phyloP scores from a whole-genome alignment of 2,888 invertebrate genomes.

The Xylocampa areola region DNA sequence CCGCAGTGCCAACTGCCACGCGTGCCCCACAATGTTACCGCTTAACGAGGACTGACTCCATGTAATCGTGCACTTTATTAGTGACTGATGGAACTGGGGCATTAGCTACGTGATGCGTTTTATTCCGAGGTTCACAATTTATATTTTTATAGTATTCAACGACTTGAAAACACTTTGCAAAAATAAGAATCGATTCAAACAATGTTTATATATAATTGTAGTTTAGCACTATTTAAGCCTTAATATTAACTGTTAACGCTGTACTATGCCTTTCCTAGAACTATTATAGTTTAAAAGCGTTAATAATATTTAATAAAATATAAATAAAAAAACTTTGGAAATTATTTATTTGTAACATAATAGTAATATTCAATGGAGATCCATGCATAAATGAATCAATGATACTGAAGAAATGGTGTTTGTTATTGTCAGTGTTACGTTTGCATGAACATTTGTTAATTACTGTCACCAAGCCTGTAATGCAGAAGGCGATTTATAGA shows the following conservation, averaged over 20 bases:
- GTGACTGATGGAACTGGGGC: slow-evolving; percentile 67
- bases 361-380: slow-evolving; percentile 82
- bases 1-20: slow-evolving; percentile 67
- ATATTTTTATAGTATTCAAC: slow-evolving; percentile 29
- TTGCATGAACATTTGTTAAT: slow-evolving; percentile 81
- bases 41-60: slow-evolving; percentile 18
- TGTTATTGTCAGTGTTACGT: slow-evolving; percentile 79
- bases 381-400: slow-evolving; percentile 89
- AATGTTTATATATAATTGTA: slow-evolving; percentile 61
- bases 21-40: slow-evolving; percentile 26
- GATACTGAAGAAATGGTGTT: slow-evolving; percentile 89
- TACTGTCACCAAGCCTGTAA: slow-evolving; percentile 85
- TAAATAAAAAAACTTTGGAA: slow-evolving; percentile 69
- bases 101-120: slow-evolving; percentile 64
- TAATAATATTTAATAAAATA: slow-evolving; percentile 79
- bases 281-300: slow-evolving; percentile 84
- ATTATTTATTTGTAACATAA: slow-evolving; percentile 72
- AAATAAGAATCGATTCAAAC: slow-evolving; percentile 67
- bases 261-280: slow-evolving; percentile 85
- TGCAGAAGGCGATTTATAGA: slow-evolving; percentile 78
- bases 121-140: slow-evolving; percentile 48
- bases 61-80: slow-evolving; percentile 35
- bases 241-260: slow-evolving; percentile 79
- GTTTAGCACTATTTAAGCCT: slow-evolving; percentile 84
- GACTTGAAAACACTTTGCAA: slow-evolving; percentile 61